Conservation (phyloP, 2,113 vertebrate species). For the Pycnonotus jocosus region DNA sequence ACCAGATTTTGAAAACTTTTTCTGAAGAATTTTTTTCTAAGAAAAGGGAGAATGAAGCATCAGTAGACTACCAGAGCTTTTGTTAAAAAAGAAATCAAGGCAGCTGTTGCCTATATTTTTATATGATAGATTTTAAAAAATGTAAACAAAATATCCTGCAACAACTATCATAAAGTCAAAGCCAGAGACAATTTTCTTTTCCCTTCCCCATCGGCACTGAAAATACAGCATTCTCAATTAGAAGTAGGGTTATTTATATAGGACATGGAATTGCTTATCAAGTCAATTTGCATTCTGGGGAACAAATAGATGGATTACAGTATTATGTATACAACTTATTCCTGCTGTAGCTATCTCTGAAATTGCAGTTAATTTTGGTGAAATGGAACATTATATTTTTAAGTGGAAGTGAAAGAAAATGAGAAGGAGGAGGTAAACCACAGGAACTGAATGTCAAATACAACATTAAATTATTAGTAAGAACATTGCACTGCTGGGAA, state of each 20-base stretch:
- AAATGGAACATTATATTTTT: conserved; percentile 45
- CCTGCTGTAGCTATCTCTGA: conserved; percentile 39
- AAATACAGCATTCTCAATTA: neutral
- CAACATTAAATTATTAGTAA: conserved; percentile 42
- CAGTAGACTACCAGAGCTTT: neutral
- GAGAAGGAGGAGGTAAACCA: conserved; percentile 14
- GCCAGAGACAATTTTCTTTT: neutral
- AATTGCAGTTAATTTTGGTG: conserved; percentile 61
- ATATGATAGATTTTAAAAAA: neutral
- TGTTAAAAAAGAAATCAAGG: neutral
- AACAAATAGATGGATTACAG: conserved; percentile 23
- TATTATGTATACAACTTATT: conserved; percentile 37
- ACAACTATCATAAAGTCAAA: neutral
- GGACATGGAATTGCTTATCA: conserved; percentile 11
- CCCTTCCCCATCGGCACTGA: neutral
- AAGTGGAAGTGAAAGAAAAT: conserved; percentile 31
- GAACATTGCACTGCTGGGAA: conserved; percentile 21
- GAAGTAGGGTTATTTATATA: neutral
- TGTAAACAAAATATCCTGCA: neutral
- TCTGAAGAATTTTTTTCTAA: neutral
- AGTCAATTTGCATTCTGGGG: conserved; percentile 9
- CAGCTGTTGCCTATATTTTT: neutral
- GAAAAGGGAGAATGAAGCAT: neutral
- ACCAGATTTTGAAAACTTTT: neutral
- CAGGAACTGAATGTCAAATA: conserved; percentile 27